These are phyloP conservation scores for Tangara arthus DNA, from an alignment of 2,797 vertebrate species.

Conservation along the genomic window DNA sequence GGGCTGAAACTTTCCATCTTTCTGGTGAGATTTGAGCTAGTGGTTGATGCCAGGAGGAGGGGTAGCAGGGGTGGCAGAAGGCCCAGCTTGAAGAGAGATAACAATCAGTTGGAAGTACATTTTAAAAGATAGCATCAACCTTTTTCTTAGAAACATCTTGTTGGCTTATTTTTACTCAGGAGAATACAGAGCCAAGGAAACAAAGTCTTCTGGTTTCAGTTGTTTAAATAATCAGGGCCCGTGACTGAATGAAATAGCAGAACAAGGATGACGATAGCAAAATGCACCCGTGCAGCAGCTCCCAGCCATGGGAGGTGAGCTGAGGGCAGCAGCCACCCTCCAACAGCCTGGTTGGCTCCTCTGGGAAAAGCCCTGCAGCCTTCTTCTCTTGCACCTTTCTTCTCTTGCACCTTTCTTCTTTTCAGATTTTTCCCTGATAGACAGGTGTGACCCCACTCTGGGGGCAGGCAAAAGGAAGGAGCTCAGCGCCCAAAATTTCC, in stretches of 20 bases:
- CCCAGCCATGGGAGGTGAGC: not conserved
- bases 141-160: constrained; percentile 8
- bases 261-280: not conserved
- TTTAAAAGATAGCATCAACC: not conserved
- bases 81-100: not conserved
- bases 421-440: constrained; percentile 20
- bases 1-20: not conserved
- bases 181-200: not conserved
- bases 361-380: constrained; percentile 62
- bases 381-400: constrained; percentile 51
- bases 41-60: not conserved
- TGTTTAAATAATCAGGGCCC: not conserved
- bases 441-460: not conserved
- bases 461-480: constrained; percentile 3
- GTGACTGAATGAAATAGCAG: not conserved
- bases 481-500: not conserved
- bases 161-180: not conserved
- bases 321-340: constrained; percentile 48
- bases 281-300: not conserved
- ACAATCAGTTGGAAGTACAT: not conserved
- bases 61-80: not conserved
- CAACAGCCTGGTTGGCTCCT: not conserved
- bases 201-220: not conserved
- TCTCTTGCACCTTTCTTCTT: constrained; percentile 36
- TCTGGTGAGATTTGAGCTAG: not conserved